Percentiles rank a stretch among this genome's conserved stretches.
These are phyloP conservation scores for Drosophila yakuba DNA, from an alignment of 1,140 invertebrate genomes.

Conservation along the genomic window DNA sequence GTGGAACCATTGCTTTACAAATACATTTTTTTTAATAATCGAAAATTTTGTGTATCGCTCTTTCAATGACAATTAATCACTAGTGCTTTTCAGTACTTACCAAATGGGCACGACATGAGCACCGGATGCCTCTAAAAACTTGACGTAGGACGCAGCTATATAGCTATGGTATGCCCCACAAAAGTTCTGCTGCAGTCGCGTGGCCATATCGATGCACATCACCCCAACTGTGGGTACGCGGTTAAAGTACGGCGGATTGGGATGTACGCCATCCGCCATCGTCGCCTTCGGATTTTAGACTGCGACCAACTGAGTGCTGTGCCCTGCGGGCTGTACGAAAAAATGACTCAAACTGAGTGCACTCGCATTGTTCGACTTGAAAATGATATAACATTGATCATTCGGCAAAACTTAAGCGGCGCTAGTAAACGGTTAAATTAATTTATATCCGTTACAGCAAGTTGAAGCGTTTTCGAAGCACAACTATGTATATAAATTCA, in stretches of 20 bases:
- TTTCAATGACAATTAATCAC: too few relatives aligned
- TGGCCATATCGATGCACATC: constrained; percentile 88
- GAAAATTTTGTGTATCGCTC: too few relatives aligned
- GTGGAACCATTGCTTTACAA: too few relatives aligned
- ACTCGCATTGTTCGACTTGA: too few relatives aligned
- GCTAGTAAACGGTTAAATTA: too few relatives aligned
- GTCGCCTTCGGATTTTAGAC: constrained; percentile 2
- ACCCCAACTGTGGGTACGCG: constrained; percentile 87
- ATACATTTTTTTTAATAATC: too few relatives aligned
- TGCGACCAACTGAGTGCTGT: neutral
- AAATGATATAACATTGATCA: too few relatives aligned
- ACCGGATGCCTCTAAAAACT: constrained; percentile 92
- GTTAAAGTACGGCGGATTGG: neutral
- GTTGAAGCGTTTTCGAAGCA: neutral
- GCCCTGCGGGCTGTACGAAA: neutral
- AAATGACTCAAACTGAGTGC: too few relatives aligned
- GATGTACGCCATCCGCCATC: constrained; percentile 13
- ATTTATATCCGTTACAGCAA: too few relatives aligned
- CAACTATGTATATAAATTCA: neutral
- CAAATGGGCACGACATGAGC: constrained; percentile 93
- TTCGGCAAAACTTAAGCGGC: too few relatives aligned
- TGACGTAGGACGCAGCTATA: constrained; percentile 94
- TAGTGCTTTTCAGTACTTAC: constrained; percentile 85
- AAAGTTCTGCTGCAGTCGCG: constrained; percentile 76
- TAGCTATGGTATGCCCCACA: constrained; percentile 87